These are phyloP conservation scores for Oceanites oceanicus DNA, from an alignment of 2,113 vertebrate genomes.

Conservation along the genomic window DNA sequence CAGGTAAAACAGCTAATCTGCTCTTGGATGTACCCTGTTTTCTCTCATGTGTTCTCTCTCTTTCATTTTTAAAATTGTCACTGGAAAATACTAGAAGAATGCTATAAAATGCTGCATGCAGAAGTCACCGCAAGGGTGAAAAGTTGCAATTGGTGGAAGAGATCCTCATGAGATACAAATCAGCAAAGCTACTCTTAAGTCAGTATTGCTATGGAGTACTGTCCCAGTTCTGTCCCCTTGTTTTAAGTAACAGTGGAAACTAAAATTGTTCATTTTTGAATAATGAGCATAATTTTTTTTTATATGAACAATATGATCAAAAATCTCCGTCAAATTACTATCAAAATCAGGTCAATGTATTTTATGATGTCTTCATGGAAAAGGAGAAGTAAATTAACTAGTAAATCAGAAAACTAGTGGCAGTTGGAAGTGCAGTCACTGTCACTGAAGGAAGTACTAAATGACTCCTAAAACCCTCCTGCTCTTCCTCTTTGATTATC, in stretches of 20 bases:
- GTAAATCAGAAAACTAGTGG: neutral
- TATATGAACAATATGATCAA: neutral
- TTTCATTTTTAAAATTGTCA: neutral
- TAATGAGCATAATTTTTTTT: neutral
- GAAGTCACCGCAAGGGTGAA: neutral
- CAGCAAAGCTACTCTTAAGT: neutral
- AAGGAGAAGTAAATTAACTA: neutral
- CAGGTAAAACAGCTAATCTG: constrained; percentile 22
- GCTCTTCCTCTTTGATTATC: neutral
- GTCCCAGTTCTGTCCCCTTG: neutral
- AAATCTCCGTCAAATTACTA: neutral
- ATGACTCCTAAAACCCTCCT: neutral
- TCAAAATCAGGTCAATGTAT: neutral
- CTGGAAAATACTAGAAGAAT: neutral
- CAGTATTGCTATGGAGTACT: neutral
- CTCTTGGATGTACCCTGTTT: neutral
- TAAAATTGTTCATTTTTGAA: neutral
- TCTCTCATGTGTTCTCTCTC: neutral
- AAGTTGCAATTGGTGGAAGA: neutral
- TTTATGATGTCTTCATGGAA: neutral
- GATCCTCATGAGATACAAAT: neutral
- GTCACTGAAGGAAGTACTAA: neutral
- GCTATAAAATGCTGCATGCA: neutral
- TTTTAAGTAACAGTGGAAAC: neutral
- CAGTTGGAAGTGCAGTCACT: neutral